A percentile compares a stretch with the other conserved stretches of the same genome.
These are phyloP conservation scores for Okamejei kenojei DNA, from an alignment of 2,797 vertebrate genomes.

Conservation along the genomic window DNA sequence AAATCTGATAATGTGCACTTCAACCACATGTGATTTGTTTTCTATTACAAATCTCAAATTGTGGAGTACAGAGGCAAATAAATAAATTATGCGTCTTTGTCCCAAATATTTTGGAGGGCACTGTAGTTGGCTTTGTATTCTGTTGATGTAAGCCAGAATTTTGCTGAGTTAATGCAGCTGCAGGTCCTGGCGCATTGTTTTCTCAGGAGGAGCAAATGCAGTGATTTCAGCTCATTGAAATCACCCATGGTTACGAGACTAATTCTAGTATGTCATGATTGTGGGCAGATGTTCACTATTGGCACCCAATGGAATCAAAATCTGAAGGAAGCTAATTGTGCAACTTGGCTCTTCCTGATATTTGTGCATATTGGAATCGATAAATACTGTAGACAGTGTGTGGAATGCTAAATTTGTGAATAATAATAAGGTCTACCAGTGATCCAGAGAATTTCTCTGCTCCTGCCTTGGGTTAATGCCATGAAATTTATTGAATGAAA, in stretches of 20 bases:
- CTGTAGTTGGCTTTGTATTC: background rate
- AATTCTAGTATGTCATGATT: background rate
- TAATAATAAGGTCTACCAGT: background rate
- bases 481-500: background rate
- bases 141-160: background rate
- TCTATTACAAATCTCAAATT: no score
- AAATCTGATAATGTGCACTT: no score
- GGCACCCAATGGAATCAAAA: background rate
- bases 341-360: background rate
- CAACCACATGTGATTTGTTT: no score
- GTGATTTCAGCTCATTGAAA: background rate
- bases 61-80: no score
- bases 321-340: background rate
- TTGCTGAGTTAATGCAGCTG: background rate
- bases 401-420: background rate
- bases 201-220: background rate
- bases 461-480: background rate
- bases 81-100: no score
- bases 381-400: background rate
- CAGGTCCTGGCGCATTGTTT: background rate
- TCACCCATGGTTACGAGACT: background rate
- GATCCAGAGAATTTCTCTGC: background rate
- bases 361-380: background rate
- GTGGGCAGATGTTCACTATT: background rate
- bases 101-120: no score